Conservation (phyloP, 2,888 invertebrate species). For the Ectobius pallidus region DNA sequence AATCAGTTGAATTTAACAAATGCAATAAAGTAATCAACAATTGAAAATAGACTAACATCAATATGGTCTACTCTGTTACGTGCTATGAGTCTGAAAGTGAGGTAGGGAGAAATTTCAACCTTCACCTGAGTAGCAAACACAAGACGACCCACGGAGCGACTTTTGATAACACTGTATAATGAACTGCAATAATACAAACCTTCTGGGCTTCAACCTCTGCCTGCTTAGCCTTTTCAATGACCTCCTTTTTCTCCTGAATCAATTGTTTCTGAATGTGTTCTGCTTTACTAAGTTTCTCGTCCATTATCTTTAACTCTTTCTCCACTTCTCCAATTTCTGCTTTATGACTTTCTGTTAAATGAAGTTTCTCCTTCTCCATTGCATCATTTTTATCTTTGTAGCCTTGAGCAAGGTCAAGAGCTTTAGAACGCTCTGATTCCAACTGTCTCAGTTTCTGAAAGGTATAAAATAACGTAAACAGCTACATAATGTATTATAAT, state of each 20-base stretch:
- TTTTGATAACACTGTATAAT: too few relatives aligned
- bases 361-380: slow-evolving; percentile 60
- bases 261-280: neutral
- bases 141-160: too few relatives aligned
- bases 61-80: too few relatives aligned
- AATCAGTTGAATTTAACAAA: too few relatives aligned
- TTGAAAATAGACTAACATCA: too few relatives aligned
- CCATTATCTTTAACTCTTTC: slow-evolving; percentile 50
- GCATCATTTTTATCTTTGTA: slow-evolving; percentile 69
- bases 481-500: too few relatives aligned
- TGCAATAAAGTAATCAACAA: too few relatives aligned
- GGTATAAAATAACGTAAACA: slow-evolving; percentile 33
- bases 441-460: slow-evolving; percentile 62
- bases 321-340: slow-evolving; percentile 49
- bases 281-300: slow-evolving; percentile 49
- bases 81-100: too few relatives aligned
- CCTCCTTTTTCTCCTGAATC: neutral
- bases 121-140: too few relatives aligned
- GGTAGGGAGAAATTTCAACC: too few relatives aligned
- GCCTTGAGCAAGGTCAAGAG: slow-evolving; percentile 69
- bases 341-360: slow-evolving; percentile 52
- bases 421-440: slow-evolving; percentile 75
- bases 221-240: neutral
- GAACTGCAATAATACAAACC: too few relatives aligned
- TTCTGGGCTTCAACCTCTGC: slow-evolving; percentile 4